A percentile compares a stretch with the other conserved stretches of the same genome.
These are phyloP conservation scores for Romanogobio albipinnatus DNA, from an alignment of 2,113 vertebrate species.

Conservation along the genomic window DNA sequence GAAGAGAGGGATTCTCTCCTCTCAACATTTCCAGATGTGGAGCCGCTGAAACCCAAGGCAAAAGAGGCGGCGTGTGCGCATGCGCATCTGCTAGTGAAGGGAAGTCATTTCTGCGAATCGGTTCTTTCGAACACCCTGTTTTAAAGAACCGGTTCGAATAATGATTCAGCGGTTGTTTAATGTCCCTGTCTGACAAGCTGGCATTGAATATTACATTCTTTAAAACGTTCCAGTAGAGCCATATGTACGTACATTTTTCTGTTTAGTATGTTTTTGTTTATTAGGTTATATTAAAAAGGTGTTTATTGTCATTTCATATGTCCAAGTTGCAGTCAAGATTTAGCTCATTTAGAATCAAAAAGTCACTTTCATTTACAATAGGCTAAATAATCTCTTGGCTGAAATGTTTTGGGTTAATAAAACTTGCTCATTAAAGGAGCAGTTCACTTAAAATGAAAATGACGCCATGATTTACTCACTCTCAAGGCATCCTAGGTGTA, in stretches of 20 bases:
- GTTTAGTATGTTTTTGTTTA: background rate
- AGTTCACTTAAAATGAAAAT: too few relatives aligned
- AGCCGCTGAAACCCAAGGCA: background rate
- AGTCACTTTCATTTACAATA: background rate
- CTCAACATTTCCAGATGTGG: slow-evolving; percentile 58
- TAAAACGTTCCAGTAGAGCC: background rate
- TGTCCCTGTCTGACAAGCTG: background rate
- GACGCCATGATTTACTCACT: too few relatives aligned
- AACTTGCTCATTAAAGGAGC: background rate
- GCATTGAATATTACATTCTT: background rate
- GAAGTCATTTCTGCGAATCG: background rate
- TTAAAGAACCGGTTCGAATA: background rate
- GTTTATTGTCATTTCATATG: background rate
- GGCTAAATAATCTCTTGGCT: background rate
- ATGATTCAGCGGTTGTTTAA: background rate
- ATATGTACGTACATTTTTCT: background rate
- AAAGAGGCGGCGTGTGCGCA: background rate
- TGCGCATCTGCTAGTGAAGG: background rate
- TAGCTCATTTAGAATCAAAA: background rate
- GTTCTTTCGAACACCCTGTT: background rate
- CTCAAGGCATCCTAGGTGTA: too few relatives aligned
- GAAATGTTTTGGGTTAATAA: background rate
- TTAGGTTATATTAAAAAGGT: background rate
- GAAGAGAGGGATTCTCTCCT: slow-evolving; percentile 64
- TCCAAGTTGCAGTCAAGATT: background rate